These are phyloP conservation scores for Plusia festucae DNA, from an alignment of 2,888 invertebrate species.

Conservation along the genomic window DNA sequence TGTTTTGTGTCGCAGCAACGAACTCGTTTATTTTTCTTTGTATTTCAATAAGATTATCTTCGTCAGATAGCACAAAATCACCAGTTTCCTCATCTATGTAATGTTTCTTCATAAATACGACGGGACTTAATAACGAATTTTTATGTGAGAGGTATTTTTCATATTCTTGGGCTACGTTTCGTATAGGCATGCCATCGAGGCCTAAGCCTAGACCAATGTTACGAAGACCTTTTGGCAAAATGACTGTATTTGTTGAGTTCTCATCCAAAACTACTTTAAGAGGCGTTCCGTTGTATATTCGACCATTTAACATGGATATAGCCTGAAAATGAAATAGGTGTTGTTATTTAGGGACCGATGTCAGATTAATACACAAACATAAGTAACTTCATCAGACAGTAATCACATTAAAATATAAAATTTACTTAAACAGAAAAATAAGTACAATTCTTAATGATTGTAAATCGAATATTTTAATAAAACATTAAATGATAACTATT, in stretches of 20 bases:
- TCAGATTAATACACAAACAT: too few relatives aligned
- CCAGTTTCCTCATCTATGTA: constrained; percentile 9
- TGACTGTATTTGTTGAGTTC: constrained; percentile 47
- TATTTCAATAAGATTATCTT: constrained; percentile 14
- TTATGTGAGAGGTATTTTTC: constrained; percentile 66
- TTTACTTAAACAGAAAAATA: too few relatives aligned
- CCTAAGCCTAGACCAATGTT: constrained; percentile 76
- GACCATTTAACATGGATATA: constrained; percentile 78
- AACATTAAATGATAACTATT: too few relatives aligned
- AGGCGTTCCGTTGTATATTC: constrained; percentile 67
- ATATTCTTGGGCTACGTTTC: constrained; percentile 71
- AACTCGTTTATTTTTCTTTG: constrained; percentile 20
- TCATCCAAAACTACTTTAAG: constrained; percentile 70
- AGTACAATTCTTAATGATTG: too few relatives aligned
- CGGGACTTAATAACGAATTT: constrained; percentile 53
- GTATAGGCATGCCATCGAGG: constrained; percentile 68
- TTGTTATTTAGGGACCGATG: too few relatives aligned
- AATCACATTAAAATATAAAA: too few relatives aligned
- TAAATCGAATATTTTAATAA: too few relatives aligned
- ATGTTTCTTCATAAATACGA: constrained; percentile 50
- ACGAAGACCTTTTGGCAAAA: constrained; percentile 75
- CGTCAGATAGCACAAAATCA: background rate
- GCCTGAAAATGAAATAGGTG: constrained; percentile 72
- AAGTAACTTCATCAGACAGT: too few relatives aligned
- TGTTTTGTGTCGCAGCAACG: constrained; percentile 16